Evolutionary conservation across 2,113 vertebrate genomes (phyloP).

Genomic region (Catagonus wagneri): DNA sequence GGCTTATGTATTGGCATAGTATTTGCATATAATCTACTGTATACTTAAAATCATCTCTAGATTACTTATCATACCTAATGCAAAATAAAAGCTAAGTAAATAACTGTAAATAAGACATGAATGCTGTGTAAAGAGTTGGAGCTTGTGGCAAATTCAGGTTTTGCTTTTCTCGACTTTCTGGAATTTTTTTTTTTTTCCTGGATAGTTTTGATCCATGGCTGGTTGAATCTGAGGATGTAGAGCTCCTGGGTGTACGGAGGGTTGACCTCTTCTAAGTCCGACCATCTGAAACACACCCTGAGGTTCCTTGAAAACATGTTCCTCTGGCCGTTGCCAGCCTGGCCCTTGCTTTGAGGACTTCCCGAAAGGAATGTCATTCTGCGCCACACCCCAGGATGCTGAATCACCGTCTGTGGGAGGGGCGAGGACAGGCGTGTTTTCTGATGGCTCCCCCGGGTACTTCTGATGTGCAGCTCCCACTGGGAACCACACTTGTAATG

Average conservation of each 20-base stretch:
- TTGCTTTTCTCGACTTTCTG: neutral
- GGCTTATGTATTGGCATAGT: neutral
- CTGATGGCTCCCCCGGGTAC: neutral
- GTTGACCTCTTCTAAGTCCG: neutral
- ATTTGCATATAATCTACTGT: neutral
- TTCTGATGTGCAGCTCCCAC: neutral
- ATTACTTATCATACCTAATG: neutral
- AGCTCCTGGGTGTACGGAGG: neutral
- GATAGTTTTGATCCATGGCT: neutral
- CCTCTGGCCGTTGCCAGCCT: too few relatives aligned
- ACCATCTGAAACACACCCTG: too few relatives aligned
- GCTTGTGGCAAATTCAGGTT: neutral
- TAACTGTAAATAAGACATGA: too few relatives aligned
- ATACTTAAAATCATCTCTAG: neutral
- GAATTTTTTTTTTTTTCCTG: neutral
- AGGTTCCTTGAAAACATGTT: neutral
- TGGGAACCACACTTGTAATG: neutral
- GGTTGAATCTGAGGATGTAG: neutral
- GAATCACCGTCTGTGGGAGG: neutral
- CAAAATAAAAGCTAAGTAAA: neutral
- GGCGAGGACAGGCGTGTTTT: neutral
- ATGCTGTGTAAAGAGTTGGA: too few relatives aligned
- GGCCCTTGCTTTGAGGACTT: neutral
- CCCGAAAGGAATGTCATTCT: neutral
- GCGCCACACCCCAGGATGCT: neutral